Evolutionary conservation across 2,113 vertebrate genomes (phyloP), one percentile per base, ranked within the genome.

Genomic region (Pteronura brasiliensis): DNA sequence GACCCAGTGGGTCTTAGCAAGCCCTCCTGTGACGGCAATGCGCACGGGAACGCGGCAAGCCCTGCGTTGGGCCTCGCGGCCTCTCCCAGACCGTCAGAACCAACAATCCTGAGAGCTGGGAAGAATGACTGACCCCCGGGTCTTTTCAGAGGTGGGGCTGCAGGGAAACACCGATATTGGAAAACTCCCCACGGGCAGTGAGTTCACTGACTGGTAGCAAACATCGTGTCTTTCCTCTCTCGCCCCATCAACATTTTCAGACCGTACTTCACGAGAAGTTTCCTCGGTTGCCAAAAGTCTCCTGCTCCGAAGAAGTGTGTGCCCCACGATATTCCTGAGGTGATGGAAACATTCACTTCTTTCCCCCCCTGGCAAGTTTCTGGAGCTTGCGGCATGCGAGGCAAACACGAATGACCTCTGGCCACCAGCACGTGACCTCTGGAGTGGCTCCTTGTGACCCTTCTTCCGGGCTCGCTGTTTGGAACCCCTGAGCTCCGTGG

Each of bases 191-290:
- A 11, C 69, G 80, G 21, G n/a, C 31, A 17, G 2, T 34, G 63
- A 34, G 31, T 17, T 34, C 63, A 17, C 14, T 34, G 61, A 59
- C 74, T 4, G 57, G 63, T 21, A 25, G 88, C 29, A 52, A 80
- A 18, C 13, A 29, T 17, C 0, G 31, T 0, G 21, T 14, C 34
- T 1, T 25, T 0, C 0, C 7, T 3, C n/a, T 49, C 65, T n/a
- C 34, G 20, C 18, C 18, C 2, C 82, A 21, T 13, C 67, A 0
- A 0, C 81, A 7, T 31, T 93, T 71, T 39, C 12, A 67, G 0
- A 4, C 1, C 7, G 55, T 34, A 27, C 36, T 29, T 52, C 96
- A 39, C 80, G 27, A 3, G 6, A 72, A 55, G 2, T 9, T 65
- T 95, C 17, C 29, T 4, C 0, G 0, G 17, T 76, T 49, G 63